Base-by-base conservation (phyloP, 2,113 vertebrate species). In the Austrofundulus limnaeus region DNA sequence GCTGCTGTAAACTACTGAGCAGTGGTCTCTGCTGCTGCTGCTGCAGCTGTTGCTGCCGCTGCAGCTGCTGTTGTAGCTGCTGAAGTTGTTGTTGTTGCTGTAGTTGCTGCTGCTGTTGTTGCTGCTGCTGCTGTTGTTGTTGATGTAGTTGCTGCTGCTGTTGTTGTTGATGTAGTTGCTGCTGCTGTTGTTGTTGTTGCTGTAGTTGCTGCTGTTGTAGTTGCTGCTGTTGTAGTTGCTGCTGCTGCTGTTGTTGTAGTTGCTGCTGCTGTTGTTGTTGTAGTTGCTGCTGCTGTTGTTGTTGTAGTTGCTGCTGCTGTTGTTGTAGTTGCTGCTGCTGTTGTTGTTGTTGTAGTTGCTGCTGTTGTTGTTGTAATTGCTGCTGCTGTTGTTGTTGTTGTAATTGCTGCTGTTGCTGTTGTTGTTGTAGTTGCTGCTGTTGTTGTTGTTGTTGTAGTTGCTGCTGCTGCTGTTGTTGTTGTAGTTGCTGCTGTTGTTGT, bases 71-170 rank as follows among this genome's bases (percentile, higher is more conserved):
- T 2, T 83, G 76, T 0, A 75, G 0, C 3, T 75, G 72, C 0
- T 84, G n/a, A n/a, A n/a, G n/a, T n/a, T n/a, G n/a, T n/a, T n/a
- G n/a, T n/a, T 88, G 82, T 0, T 84, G 86, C 0, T 83, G 78
- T 1, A 82, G 0, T 13, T 83, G 80, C 2, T 82, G 48, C 0
- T 80, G 75, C 0, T 82, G 78, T 0, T 86, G 85, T 0, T 80
- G 75, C 0, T 73, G 0, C 4, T 81, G 79, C 1, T 86, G 82
- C 5, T 93, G 91, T 60, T 93, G 93, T 8, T 25, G 9, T 5
- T 61, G 93, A 20, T 93, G 94, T 5, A 92, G 92, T 53, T 93
- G 91, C n/a, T 93, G 75, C 21, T 94, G 91, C 21, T 94, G 92
- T 52, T 93, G 93, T 65, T 94, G 94, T 0, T 49, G 58, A 2